Evolutionary conservation across 2,888 invertebrate species (phyloP).

Genomic region (Terebella lapidaria): DNA sequence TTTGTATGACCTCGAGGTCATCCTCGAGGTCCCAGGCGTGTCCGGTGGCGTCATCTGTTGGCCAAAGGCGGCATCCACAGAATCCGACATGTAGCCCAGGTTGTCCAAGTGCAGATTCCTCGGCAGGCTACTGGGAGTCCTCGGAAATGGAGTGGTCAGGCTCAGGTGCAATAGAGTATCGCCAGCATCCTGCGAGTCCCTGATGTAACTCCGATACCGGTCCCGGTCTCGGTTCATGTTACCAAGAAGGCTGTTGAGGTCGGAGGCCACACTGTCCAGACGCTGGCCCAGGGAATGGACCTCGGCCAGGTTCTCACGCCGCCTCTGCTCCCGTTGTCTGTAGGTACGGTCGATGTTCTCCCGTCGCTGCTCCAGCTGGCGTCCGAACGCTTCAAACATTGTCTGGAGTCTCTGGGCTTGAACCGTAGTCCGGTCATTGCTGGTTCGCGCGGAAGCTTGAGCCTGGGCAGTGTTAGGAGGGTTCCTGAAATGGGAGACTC

Average conservation of each 20-base stretch:
- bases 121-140: too few species aligned
- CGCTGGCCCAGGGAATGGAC: slow-evolving; percentile 37
- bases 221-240: slow-evolving; percentile 3
- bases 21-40: too few species aligned
- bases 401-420: background rate
- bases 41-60: too few species aligned
- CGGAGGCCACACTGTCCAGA: slow-evolving; percentile 35
- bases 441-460: background rate
- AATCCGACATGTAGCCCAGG: too few species aligned
- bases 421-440: too few species aligned
- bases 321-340: slow-evolving; percentile 10
- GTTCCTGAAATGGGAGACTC: background rate
- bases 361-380: slow-evolving; percentile 3
- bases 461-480: background rate
- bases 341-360: background rate
- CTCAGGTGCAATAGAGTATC: background rate
- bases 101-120: too few species aligned
- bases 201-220: slow-evolving; percentile 1
- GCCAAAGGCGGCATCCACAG: too few species aligned
- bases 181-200: background rate
- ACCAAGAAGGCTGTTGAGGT: slow-evolving; percentile 33
- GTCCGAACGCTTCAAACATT: slow-evolving; percentile 4
- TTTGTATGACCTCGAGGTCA: too few species aligned
- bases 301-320: slow-evolving; percentile 37
- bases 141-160: background rate